Conservation (phyloP, 2,797 vertebrate genomes). For the Kryptopterus vitreolus region DNA sequence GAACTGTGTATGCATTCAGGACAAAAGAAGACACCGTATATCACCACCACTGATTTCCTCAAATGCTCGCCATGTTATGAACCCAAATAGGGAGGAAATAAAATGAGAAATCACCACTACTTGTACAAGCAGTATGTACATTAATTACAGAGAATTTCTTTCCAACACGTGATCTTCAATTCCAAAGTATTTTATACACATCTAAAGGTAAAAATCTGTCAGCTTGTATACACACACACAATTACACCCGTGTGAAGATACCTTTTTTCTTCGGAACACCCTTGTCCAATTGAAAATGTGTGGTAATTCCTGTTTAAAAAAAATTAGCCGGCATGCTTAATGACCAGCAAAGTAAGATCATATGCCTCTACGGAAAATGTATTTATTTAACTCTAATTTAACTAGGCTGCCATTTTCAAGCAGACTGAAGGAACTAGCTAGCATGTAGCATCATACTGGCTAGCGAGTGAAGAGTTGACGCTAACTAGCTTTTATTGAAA, state of each 20-base stretch:
- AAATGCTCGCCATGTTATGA: conserved; percentile 40
- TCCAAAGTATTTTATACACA: conserved; percentile 1
- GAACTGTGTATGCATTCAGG: conserved; percentile 34
- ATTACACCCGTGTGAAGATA: not conserved
- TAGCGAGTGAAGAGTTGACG: not conserved
- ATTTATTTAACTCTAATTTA: not conserved
- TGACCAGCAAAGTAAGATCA: not conserved
- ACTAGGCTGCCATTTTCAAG: not conserved
- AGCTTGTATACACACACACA: not conserved
- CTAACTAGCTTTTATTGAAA: not conserved
- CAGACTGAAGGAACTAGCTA: not conserved
- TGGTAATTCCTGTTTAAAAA: not conserved
- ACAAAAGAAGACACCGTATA: conserved; percentile 50
- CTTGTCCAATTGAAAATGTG: not conserved
- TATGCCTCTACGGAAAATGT: not conserved
- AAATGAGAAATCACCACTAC: conserved; percentile 31
- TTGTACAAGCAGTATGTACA: conserved; percentile 45
- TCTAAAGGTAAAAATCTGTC: not conserved
- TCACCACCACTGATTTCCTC: conserved; percentile 30
- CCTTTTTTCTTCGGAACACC: not conserved
- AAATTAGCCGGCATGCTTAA: not conserved
- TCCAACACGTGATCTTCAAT: not conserved
- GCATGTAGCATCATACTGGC: no score
- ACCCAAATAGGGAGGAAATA: not conserved
- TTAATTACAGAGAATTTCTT: conserved; percentile 2